A percentile compares a stretch with the other conserved stretches of the same genome.
Evolutionary conservation across 2,888 invertebrate species (phyloP).

Genomic region (Eupithecia dodoneata): DNA sequence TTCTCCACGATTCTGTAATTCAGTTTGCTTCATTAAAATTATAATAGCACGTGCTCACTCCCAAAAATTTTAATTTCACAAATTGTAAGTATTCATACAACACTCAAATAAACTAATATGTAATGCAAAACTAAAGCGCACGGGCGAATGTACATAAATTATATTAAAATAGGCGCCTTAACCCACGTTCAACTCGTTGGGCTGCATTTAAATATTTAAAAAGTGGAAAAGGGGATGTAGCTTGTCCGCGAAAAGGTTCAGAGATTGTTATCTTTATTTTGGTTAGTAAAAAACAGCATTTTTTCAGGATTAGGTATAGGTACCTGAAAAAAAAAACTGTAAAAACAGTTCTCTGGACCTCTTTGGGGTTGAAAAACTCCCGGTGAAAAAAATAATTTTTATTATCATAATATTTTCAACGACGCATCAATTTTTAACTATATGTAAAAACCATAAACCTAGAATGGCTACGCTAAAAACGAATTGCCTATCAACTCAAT

Average conservation of each 20-base stretch:
- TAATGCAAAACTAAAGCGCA: constrained; percentile 32
- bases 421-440: background rate
- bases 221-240: constrained; percentile 23
- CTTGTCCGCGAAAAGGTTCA: constrained; percentile 14
- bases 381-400: background rate
- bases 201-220: constrained; percentile 60
- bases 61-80: constrained; percentile 20
- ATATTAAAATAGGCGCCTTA: constrained; percentile 31
- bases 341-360: background rate
- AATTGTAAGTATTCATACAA: constrained; percentile 37
- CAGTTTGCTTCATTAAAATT: background rate
- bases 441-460: no score
- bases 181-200: constrained; percentile 37
- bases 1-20: background rate
- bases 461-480: no score
- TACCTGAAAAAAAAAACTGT: background rate
- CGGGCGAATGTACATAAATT: constrained; percentile 31
- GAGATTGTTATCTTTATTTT: constrained; percentile 5
- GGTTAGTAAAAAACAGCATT: background rate
- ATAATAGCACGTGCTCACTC: background rate
- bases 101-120: constrained; percentile 22
- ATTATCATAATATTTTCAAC: background rate
- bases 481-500: no score
- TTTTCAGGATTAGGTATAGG: background rate
- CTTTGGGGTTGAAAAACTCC: background rate